phyloP scores from a whole-genome alignment of 2,797 vertebrate species.

The Myripristis murdjan region DNA sequence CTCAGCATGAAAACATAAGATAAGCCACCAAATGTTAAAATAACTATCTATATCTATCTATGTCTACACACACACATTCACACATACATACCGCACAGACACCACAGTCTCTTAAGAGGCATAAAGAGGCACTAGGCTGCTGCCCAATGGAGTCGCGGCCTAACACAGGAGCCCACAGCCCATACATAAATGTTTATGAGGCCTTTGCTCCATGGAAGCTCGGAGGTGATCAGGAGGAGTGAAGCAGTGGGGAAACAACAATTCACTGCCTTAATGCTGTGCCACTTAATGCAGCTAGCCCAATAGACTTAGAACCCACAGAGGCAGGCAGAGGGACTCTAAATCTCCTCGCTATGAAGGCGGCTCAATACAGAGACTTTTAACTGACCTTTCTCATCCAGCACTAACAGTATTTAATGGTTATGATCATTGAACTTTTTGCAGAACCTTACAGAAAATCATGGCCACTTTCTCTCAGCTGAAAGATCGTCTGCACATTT shows the following conservation, averaged over 20 bases:
- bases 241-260: constrained; percentile 76
- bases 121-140: constrained; percentile 77
- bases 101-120: constrained; percentile 81
- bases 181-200: constrained; percentile 87
- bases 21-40: constrained; percentile 79
- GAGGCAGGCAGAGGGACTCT: constrained; percentile 62
- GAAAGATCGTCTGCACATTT: constrained; percentile 16
- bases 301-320: constrained; percentile 64
- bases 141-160: constrained; percentile 74
- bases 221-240: constrained; percentile 83
- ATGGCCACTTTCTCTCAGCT: neutral
- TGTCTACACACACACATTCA: constrained; percentile 27
- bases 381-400: constrained; percentile 58
- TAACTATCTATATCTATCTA: no score
- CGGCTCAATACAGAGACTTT: constrained; percentile 67
- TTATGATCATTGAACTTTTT: constrained; percentile 14
- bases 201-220: constrained; percentile 81
- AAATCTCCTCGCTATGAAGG: constrained; percentile 69
- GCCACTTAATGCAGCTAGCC: constrained; percentile 79
- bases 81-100: constrained; percentile 32
- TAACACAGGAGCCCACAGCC: constrained; percentile 75
- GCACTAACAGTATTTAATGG: constrained; percentile 34
- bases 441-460: constrained; percentile 20
- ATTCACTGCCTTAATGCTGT: constrained; percentile 77
- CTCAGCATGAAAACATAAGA: constrained; percentile 82